Base-by-base conservation (phyloP, 2,888 invertebrate species). In the Yponomeuta cagnagella region DNA sequence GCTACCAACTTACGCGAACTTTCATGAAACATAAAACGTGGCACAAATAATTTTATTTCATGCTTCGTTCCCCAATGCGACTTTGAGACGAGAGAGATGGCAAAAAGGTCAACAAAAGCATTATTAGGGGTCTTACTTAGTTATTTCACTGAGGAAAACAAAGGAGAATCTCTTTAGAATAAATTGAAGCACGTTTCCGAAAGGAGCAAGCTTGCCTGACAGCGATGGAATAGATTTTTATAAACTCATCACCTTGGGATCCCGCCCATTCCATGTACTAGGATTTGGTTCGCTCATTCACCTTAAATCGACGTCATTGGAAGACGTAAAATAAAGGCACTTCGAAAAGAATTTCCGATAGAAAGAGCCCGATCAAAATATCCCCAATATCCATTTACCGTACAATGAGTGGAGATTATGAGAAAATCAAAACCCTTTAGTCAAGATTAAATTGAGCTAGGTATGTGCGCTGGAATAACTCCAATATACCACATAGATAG, bases 211-310 rank as follows among this genome's bases (percentile, higher is more conserved):
- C 82, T 82, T 80, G 81, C 81, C 82, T 79, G 82, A 85, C 85
- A 83, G 85, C 87, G 84, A 85, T 85, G 85, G 85, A 87, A 88
- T 87, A 86, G 85, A 85, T 82, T 85, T 84, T 84, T 87, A 89
- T 89, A 89, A 87, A 88, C 85, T 88, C 90, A 89, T 91, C 90
- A 89, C 89, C 88, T 88, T 77, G 81, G 80, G 82, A 82, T 88
- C 78, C 88, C 91, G 91, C 91, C 92, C 86, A 84, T 91, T 91
- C 85, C 91, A 81, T 91, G 91, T 91, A 83, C 82, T 82, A 81
- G 85, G 87, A 88, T 91, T 88, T 86, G 76, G 86, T 88, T 89
- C 88, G 88, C 90, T 90, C 88, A 88, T 90, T 90, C 90, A 88
- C 87, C 89, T 89, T 90, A 90, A 90, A 90, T 90, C 85, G 90